Percentiles rank a stretch among this genome's conserved stretches.
These are phyloP conservation scores for Dicycla oo DNA, from an alignment of 2,888 invertebrate genomes.

Conservation along the genomic window DNA sequence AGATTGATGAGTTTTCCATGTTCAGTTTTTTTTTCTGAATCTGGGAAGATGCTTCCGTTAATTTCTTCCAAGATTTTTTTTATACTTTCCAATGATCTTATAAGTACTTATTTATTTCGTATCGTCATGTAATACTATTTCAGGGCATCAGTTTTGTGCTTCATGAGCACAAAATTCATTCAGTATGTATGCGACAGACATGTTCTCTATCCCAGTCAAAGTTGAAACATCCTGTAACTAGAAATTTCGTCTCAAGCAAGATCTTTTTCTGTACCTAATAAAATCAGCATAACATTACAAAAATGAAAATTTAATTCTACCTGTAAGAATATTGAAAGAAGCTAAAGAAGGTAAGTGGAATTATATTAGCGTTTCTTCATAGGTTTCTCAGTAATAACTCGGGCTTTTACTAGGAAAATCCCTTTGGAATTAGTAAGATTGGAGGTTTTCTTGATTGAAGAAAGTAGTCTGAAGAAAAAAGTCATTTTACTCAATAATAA, in stretches of 20 bases:
- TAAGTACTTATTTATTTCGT: not conserved
- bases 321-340: slow-evolving; percentile 42
- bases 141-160: not conserved
- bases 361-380: slow-evolving; percentile 35
- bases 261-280: not conserved
- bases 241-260: not conserved
- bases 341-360: slow-evolving; percentile 27
- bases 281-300: slow-evolving; percentile 18
- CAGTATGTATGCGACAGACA: not conserved
- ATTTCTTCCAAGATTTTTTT: not conserved
- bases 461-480: slow-evolving; percentile 8
- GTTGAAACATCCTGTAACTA: not conserved
- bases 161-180: not conserved
- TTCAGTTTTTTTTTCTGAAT: too few relatives aligned
- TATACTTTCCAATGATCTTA: not conserved
- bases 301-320: slow-evolving; percentile 30
- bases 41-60: not conserved
- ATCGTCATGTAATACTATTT: not conserved
- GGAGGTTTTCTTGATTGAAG: slow-evolving; percentile 1
- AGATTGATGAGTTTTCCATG: too few relatives aligned
- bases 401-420: not conserved
- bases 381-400: slow-evolving; percentile 6
- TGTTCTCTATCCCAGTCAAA: too few relatives aligned
- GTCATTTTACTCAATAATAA: not conserved
- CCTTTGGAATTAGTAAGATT: slow-evolving; percentile 12